Percentiles rank a stretch among this genome's conserved stretches.
Conservation (phyloP, 2,888 invertebrate genomes). For the Tillus elongatus region DNA sequence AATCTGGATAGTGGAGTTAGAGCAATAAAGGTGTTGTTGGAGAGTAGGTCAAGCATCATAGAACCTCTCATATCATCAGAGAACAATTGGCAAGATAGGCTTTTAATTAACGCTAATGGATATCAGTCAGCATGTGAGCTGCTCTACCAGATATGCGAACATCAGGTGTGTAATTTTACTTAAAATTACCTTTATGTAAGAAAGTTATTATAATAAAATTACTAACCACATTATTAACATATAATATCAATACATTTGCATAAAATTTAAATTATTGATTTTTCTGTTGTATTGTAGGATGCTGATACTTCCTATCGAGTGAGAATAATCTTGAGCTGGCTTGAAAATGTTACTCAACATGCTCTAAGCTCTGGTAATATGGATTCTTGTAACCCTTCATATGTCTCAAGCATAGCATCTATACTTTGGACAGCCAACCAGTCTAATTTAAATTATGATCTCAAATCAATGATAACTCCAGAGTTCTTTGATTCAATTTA, state of each 20-base stretch:
- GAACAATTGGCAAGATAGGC: slow-evolving; percentile 32
- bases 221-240: not conserved
- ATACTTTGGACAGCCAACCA: slow-evolving; percentile 68
- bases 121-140: slow-evolving; percentile 67
- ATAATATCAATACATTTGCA: not conserved
- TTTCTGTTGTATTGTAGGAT: slow-evolving; percentile 39
- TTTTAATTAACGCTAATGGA: slow-evolving; percentile 36
- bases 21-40: slow-evolving; percentile 50
- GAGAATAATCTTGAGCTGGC: slow-evolving; percentile 64
- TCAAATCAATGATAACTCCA: slow-evolving; percentile 59
- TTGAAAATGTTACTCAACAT: slow-evolving; percentile 50
- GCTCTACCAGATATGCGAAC: slow-evolving; percentile 67
- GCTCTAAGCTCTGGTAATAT: slow-evolving; percentile 38
- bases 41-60: slow-evolving; percentile 44
- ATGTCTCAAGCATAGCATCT: slow-evolving; percentile 71
- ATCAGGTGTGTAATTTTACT: slow-evolving; percentile 30
- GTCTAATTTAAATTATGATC: slow-evolving; percentile 51
- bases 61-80: slow-evolving; percentile 34
- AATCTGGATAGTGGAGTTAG: slow-evolving; percentile 51
- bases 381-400: slow-evolving; percentile 44
- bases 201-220: slow-evolving; percentile 4
- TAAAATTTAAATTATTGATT: slow-evolving; percentile 3
- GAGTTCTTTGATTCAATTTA: slow-evolving; percentile 70
- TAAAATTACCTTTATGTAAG: slow-evolving; percentile 1
- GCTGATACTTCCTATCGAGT: slow-evolving; percentile 52